These are phyloP conservation scores for Portunus trituberculatus DNA, from an alignment of 1,140 invertebrate species.

Conservation along the genomic window DNA sequence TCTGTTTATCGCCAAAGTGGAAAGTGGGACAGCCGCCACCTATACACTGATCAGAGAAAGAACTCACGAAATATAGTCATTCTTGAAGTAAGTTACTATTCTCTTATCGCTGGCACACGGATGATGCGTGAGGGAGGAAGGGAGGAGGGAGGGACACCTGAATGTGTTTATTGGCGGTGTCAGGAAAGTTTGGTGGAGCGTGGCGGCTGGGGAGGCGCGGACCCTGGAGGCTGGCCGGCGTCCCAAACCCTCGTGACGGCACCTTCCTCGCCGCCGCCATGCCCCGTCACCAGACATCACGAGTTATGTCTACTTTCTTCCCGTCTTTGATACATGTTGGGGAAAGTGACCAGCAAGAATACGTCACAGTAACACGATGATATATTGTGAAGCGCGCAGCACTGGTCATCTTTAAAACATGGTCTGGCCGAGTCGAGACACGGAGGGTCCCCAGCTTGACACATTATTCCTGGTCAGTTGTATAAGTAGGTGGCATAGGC, in stretches of 20 bases:
- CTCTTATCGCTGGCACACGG: not conserved
- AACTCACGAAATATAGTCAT: not conserved
- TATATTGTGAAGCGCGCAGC: not conserved
- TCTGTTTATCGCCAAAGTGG: not conserved
- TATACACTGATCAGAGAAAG: not conserved
- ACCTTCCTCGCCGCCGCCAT: not conserved
- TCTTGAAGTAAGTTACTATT: not conserved
- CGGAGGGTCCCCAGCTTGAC: conserved; percentile 40
- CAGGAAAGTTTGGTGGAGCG: conserved; percentile 59
- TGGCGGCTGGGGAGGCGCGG: conserved; percentile 17
- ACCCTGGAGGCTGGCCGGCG: not conserved
- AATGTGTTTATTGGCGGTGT: conserved; percentile 72
- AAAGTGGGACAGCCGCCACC: not conserved
- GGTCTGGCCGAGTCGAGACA: not conserved
- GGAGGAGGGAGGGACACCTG: conserved; percentile 33
- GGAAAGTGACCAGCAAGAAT: not conserved
- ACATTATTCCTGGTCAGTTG: conserved; percentile 75
- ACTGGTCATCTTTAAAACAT: conserved; percentile 34
- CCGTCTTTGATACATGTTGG: not conserved
- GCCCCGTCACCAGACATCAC: not conserved
- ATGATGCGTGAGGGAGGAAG: no score
- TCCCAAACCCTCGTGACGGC: conserved; percentile 32
- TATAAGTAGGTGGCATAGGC: conserved; percentile 72
- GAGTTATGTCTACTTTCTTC: not conserved
- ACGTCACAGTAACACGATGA: not conserved